Evolutionary conservation across 2,888 invertebrate genomes (phyloP), one percentile per base, ranked within the genome.

Genomic region (Graphium colonna): DNA sequence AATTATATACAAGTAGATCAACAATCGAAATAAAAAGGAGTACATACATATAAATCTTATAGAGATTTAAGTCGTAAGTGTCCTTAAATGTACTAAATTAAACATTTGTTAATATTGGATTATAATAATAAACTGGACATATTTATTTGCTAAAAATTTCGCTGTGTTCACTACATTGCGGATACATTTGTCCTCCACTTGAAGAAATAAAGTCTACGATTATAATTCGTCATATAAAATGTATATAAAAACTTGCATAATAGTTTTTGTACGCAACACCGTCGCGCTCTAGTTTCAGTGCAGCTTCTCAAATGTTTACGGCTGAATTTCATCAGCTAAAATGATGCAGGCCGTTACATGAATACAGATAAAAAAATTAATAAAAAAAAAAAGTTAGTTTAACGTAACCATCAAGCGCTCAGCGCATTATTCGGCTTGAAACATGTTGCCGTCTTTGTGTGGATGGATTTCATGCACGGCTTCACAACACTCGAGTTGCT

Each of bases 241-340:
- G 42, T 41, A 41, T 36, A 13, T 36, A n/a, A 26, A 26, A 44
- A 28, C 48, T 53, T 53, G 18, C 53, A 16, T 49, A 53, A 53
- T 48, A 48, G 38, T 43, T 53, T 31, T 39, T 31, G 17, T 21
- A 44, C 47, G 47, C 47, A 47, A 52, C 38, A 12, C 38, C 48
- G 53, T 40, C 44, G 39, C 40, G 53, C 44, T 53, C 53, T 16
- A 53, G 44, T 49, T 53, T 49, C 43, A 18, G 17, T 49, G 44
- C 44, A 31, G 17, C 39, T 44, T 38, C 49, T 44, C 31, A 39
- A 48, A 44, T 53, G 38, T 48, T 53, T 43, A 48, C 26, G 31
- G 38, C 43, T 48, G 52, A 44, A 49, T 53, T 53, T 53, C 53
- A 53, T 49, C 44, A 53, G 40, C 44, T 49, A 53, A 53, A 44